phyloP scores from a whole-genome alignment of 2,888 invertebrate species.

The Pasiphila rectangulata region DNA sequence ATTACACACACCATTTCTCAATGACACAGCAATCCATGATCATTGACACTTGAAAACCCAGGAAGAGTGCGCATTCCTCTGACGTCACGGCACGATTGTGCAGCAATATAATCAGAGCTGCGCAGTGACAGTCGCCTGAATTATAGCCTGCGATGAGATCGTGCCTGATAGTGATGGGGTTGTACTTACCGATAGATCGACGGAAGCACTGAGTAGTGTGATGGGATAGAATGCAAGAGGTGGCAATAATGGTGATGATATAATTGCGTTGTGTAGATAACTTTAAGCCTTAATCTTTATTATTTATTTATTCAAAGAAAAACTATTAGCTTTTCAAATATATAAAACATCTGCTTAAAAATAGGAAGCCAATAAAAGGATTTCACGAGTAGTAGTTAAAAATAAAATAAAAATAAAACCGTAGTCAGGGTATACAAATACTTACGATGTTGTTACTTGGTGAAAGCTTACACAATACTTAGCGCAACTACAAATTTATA shows the following conservation, averaged over 20 bases:
- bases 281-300: too few species aligned
- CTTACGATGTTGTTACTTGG: too few species aligned
- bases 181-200: slow-evolving; percentile 28
- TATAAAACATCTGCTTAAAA: too few species aligned
- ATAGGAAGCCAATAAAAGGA: too few species aligned
- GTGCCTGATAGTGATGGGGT: slow-evolving; percentile 34
- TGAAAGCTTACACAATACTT: too few species aligned
- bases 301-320: too few species aligned
- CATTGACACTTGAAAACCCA: slow-evolving; percentile 30
- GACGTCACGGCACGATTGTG: slow-evolving; percentile 42
- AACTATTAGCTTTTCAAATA: too few species aligned
- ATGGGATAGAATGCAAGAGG: slow-evolving; percentile 12
- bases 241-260: background rate
- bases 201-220: slow-evolving; percentile 20
- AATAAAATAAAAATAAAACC: too few species aligned
- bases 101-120: slow-evolving; percentile 36
- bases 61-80: slow-evolving; percentile 25
- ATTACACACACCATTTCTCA: slow-evolving; percentile 9
- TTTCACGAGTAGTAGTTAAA: too few species aligned
- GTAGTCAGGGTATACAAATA: too few species aligned
- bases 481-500: too few species aligned
- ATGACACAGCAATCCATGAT: slow-evolving; percentile 8
- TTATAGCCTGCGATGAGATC: slow-evolving; percentile 37
- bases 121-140: slow-evolving; percentile 42
- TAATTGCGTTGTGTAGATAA: background rate